phyloP scores from a whole-genome alignment of 2,888 invertebrate species.

The Heliconius erato region DNA sequence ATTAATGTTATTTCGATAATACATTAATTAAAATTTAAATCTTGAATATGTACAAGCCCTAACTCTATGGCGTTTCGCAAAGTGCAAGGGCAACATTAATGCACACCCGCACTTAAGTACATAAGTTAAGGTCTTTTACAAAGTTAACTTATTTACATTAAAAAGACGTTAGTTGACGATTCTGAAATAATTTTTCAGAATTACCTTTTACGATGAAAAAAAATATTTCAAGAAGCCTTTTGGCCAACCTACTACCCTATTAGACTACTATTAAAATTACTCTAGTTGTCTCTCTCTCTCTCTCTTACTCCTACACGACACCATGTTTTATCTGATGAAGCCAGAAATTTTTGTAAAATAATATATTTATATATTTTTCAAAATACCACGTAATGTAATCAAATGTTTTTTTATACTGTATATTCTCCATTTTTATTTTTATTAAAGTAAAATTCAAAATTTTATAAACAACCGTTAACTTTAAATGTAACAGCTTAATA shows the following conservation, averaged over 20 bases:
- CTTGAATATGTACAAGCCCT: conserved; percentile 47
- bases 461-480: background rate
- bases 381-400: background rate
- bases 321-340: no score
- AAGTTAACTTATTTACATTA: conserved; percentile 47
- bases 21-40: background rate
- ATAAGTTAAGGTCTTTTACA: conserved; percentile 61
- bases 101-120: conserved; percentile 63
- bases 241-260: no score
- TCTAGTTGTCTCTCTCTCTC: background rate
- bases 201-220: background rate
- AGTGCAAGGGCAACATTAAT: conserved; percentile 76
- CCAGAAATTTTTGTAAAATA: background rate
- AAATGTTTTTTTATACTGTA: no score
- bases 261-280: background rate
- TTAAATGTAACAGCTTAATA: background rate
- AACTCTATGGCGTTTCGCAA: conserved; percentile 56
- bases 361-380: background rate
- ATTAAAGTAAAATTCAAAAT: no score
- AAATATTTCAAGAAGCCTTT: no score
- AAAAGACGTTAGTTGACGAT: conserved; percentile 58
- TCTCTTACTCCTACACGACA: background rate
- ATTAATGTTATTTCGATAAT: background rate
- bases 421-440: no score
- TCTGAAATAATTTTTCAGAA: conserved; percentile 12